Base-by-base conservation (phyloP, 2,113 vertebrate genomes). In the Pitta sordida region DNA sequence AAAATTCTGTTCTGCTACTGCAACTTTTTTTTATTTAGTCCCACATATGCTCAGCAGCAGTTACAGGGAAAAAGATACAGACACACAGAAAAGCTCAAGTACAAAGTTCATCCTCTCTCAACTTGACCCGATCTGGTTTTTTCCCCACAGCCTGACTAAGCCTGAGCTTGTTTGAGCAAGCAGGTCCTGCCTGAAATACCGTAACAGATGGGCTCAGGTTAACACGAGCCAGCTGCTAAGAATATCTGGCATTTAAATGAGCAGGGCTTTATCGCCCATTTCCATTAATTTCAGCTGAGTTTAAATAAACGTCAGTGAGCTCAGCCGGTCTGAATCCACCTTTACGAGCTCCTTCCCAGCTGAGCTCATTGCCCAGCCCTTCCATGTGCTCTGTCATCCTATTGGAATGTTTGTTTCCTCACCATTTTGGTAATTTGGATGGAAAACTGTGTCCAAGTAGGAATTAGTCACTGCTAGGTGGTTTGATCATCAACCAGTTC, bases 211-310 rank as follows among this genome's bases (percentile, higher is more conserved):
- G 81, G 63, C 81, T 76, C 37, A 43, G 62, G 65, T 8, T 85
- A 55, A 77, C 53, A 26, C 2, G 11, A 92, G 48, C 37, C 70
- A 92, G 52, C 20, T 82, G 69, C 84, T 90, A 67, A 83, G 58
- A 73, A 36, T 91, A 93, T 15, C 71, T 91, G 81, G 48, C 51
- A 91, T 91, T 79, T 91, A 91, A 89, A 46, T n/a, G 41, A 74
- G 79, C 63, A 48, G 58, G 67, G 34, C 44, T 67, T 90, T 93
- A 92, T 79, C 34, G 2, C 46, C 46, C 11, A 19, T 37, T 88
- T 64, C 93, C 70, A 89, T 76, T 79, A 14, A 89, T 65, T 87
- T 89, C 87, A 83, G 30, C 59, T 69, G 71, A 53, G 55, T 84
- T 65, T 39, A 73, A 80, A 60, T 53, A 76, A 96, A 67, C 13